Evolutionary conservation across 2,113 vertebrate species (phyloP).

Genomic region (Colaptes auratus): DNA sequence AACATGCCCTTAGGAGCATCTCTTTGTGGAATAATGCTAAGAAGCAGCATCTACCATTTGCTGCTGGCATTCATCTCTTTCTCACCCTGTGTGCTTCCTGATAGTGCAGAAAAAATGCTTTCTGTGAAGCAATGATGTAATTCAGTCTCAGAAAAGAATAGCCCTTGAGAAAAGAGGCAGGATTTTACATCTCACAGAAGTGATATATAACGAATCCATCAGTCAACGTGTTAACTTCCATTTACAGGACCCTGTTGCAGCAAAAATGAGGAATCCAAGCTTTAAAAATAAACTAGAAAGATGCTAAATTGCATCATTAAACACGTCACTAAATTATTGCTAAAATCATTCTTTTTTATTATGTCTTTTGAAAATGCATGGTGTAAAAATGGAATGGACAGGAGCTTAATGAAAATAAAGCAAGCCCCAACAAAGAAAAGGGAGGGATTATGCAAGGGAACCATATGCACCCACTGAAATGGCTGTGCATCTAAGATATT

Average conservation of each 20-base stretch:
- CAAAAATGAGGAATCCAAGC: neutral
- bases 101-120: slow-evolving; percentile 30
- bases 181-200: slow-evolving; percentile 20
- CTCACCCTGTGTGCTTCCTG: neutral
- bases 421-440: neutral
- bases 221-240: slow-evolving; percentile 17
- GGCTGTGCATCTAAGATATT: neutral
- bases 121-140: slow-evolving; percentile 46
- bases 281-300: slow-evolving; percentile 13
- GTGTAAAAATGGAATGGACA: neutral
- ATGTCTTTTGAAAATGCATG: neutral
- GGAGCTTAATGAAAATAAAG: neutral
- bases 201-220: neutral
- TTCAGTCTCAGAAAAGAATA: slow-evolving; percentile 12
- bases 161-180: slow-evolving; percentile 6
- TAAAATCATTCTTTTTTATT: neutral
- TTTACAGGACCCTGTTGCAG: neutral
- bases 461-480: neutral
- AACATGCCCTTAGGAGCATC: neutral
- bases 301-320: neutral
- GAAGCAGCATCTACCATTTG: neutral
- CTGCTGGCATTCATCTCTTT: slow-evolving; percentile 1
- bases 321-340: neutral
- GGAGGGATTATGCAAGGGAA: neutral
- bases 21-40: neutral